Conservation (phyloP, 2,113 vertebrate genomes). For the Oreochromis tanganicae region DNA sequence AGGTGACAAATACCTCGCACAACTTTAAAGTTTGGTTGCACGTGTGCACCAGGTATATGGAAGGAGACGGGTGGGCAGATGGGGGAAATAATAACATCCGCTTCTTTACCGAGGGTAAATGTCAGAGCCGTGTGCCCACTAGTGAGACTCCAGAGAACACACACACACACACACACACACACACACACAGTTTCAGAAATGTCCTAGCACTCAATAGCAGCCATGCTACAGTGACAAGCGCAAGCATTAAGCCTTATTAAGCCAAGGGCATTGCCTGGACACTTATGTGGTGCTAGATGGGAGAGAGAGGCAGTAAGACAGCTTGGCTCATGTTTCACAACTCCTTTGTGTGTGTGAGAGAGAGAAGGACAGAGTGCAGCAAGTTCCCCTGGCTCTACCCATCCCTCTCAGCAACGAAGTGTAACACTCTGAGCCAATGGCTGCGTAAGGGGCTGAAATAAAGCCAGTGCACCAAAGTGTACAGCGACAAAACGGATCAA, state of each 20-base stretch:
- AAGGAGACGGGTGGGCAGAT: not conserved
- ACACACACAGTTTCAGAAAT: constrained; percentile 42
- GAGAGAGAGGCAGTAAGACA: constrained; percentile 29
- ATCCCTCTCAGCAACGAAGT: constrained; percentile 17
- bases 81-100: constrained; percentile 30
- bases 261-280: constrained; percentile 53
- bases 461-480: not conserved
- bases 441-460: constrained; percentile 30
- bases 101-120: constrained; percentile 61
- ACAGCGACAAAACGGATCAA: not conserved
- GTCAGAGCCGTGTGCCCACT: constrained; percentile 65
- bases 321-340: constrained; percentile 46
- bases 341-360: constrained; percentile 10
- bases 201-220: constrained; percentile 46
- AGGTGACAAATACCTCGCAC: constrained; percentile 30
- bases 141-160: constrained; percentile 48
- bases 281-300: constrained; percentile 44
- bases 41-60: not conserved
- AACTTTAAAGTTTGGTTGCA: not conserved
- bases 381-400: constrained; percentile 12
- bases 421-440: constrained; percentile 18
- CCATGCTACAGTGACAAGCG: constrained; percentile 47
- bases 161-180: constrained; percentile 37
- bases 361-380: not conserved
- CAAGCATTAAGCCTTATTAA: constrained; percentile 59